These are phyloP conservation scores for Molossus alvarezi DNA, from an alignment of 2,797 vertebrate species.

Conservation along the genomic window DNA sequence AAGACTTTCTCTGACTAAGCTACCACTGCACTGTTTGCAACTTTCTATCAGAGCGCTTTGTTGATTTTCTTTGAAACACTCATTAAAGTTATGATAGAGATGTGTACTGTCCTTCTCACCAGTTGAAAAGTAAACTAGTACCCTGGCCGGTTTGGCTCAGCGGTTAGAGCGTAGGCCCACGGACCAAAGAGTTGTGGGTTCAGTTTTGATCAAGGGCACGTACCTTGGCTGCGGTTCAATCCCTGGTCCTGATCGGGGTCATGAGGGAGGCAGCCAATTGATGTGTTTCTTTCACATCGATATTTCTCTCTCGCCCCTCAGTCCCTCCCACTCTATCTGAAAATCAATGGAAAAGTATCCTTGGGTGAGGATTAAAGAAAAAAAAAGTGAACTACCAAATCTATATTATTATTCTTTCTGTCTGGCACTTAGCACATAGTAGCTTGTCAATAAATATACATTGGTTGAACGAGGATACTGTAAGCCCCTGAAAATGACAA, in stretches of 20 bases:
- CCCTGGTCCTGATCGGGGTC: no score
- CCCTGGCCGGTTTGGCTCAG: no score
- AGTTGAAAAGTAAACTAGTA: not conserved
- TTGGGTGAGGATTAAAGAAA: no score
- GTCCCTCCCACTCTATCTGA: no score
- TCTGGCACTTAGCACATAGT: not conserved
- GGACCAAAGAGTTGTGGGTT: no score
- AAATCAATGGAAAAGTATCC: no score
- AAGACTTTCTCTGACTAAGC: not conserved
- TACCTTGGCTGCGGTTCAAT: no score
- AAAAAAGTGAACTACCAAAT: not conserved
- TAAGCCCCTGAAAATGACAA: conserved; percentile 36
- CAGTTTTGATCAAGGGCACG: no score
- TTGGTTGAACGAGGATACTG: not conserved
- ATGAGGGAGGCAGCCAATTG: no score
- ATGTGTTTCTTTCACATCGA: no score
- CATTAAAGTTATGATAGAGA: not conserved
- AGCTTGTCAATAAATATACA: not conserved
- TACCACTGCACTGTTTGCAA: not conserved
- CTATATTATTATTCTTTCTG: not conserved
- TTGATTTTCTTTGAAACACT: not conserved
- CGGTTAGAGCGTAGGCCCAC: no score
- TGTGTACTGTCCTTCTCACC: not conserved
- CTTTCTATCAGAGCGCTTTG: not conserved
- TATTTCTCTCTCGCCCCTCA: no score